phyloP scores from a whole-genome alignment of 2,888 invertebrate species.

The Anorthoa munda region DNA sequence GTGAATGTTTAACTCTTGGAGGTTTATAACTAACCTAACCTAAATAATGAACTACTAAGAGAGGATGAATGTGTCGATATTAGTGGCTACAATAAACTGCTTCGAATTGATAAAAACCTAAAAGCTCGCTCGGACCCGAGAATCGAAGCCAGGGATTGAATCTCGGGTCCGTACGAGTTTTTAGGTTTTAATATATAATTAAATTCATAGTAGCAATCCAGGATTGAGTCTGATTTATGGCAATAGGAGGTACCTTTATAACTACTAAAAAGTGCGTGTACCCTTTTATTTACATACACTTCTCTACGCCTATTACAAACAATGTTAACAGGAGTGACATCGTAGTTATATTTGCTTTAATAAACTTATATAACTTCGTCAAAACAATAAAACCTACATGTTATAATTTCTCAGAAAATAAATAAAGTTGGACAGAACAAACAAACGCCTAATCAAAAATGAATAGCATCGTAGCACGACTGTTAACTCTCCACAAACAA shows the following conservation, averaged over 20 bases:
- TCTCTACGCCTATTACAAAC: neutral
- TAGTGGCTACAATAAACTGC: too few species aligned
- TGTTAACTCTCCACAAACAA: constrained; percentile 9
- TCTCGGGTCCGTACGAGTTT: too few species aligned
- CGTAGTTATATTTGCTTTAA: neutral
- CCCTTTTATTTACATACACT: neutral
- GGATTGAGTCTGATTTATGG: neutral
- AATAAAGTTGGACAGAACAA: neutral
- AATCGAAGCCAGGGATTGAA: too few species aligned
- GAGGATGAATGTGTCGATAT: too few species aligned
- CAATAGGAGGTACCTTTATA: neutral
- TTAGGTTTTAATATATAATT: too few species aligned
- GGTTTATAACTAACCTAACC: neutral
- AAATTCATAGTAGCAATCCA: neutral
- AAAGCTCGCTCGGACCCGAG: too few species aligned
- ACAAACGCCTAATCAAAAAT: constrained; percentile 51
- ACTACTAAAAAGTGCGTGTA: neutral
- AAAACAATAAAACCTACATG: neutral
- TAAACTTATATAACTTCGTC: neutral
- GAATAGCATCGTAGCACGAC: constrained; percentile 20
- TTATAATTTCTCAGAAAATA: neutral
- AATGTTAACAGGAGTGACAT: neutral
- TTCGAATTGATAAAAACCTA: too few species aligned
- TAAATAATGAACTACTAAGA: too few species aligned
- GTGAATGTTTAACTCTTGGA: constrained; percentile 38